Evolutionary conservation across 1,140 invertebrate species (phyloP).

Genomic region (Drosophila truncata): DNA sequence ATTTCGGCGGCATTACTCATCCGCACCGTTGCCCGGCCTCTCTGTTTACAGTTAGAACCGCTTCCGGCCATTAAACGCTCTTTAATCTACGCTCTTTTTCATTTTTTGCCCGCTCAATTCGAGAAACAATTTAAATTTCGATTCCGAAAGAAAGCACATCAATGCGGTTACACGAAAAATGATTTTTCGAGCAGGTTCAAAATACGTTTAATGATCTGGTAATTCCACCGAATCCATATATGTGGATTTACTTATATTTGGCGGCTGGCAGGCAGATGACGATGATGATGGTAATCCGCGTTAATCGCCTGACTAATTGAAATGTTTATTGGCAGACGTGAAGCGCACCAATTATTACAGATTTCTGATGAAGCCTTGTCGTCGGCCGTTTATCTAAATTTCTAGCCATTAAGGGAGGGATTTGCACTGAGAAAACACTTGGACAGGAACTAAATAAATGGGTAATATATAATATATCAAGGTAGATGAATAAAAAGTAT

Average conservation of each 20-base stretch:
- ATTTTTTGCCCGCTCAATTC: slow-evolving; percentile 10
- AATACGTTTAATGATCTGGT: slow-evolving; percentile 69
- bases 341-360: slow-evolving; percentile 35
- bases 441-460: neutral
- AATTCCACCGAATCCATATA: slow-evolving; percentile 29
- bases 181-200: slow-evolving; percentile 55
- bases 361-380: slow-evolving; percentile 39
- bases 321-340: slow-evolving; percentile 49
- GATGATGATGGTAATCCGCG: slow-evolving; percentile 23
- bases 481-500: neutral
- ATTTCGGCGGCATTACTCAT: slow-evolving; percentile 71
- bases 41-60: slow-evolving; percentile 53
- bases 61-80: slow-evolving; percentile 60
- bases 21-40: slow-evolving; percentile 42
- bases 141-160: slow-evolving; percentile 10
- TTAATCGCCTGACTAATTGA: slow-evolving; percentile 54
- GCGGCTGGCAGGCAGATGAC: neutral
- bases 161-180: slow-evolving; percentile 32
- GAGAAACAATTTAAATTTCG: slow-evolving; percentile 29
- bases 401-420: slow-evolving; percentile 12
- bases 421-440: slow-evolving; percentile 4
- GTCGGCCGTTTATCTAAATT: slow-evolving; percentile 41
- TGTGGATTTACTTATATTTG: slow-evolving; percentile 17
- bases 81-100: slow-evolving; percentile 6
- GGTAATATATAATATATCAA: neutral